Conservation (phyloP, 2,113 vertebrate genomes). For the Gallinago undulata region DNA sequence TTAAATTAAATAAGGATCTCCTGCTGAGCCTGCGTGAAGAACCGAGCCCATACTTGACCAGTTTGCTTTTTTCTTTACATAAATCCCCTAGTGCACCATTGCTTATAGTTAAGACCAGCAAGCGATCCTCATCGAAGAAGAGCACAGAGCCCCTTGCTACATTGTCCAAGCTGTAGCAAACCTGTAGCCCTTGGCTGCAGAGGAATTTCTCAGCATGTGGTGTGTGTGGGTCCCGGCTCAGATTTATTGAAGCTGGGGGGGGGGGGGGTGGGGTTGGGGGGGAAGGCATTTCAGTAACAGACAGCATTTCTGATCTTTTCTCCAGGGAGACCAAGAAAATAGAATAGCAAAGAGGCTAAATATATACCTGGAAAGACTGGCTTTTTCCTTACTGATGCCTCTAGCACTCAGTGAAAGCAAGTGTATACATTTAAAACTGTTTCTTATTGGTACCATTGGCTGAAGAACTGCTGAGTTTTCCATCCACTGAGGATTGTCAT, state of each 20-base stretch:
- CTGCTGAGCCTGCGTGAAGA: neutral
- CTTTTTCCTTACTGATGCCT: neutral
- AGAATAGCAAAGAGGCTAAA: neutral
- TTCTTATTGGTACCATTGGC: neutral
- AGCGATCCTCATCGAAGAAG: fast-evolving
- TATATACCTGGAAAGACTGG: neutral
- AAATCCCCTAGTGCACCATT: neutral
- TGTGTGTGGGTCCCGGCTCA: neutral
- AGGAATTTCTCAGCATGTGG: neutral
- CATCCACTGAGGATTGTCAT: neutral
- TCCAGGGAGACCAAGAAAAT: neutral
- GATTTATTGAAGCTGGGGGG: neutral
- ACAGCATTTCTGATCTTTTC: neutral
- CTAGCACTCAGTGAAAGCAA: neutral
- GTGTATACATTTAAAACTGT: neutral
- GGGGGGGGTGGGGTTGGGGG: too few relatives aligned
- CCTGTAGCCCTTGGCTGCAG: neutral
- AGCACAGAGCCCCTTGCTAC: neutral
- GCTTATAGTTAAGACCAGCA: fast-evolving
- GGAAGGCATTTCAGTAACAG: neutral
- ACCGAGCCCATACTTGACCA: neutral
- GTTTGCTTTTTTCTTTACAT: neutral
- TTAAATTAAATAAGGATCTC: neutral
- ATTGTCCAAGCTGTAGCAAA: neutral
- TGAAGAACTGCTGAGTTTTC: neutral